phyloP scores from a whole-genome alignment of 1,140 invertebrate genomes.

The Helicoverpa armigera region DNA sequence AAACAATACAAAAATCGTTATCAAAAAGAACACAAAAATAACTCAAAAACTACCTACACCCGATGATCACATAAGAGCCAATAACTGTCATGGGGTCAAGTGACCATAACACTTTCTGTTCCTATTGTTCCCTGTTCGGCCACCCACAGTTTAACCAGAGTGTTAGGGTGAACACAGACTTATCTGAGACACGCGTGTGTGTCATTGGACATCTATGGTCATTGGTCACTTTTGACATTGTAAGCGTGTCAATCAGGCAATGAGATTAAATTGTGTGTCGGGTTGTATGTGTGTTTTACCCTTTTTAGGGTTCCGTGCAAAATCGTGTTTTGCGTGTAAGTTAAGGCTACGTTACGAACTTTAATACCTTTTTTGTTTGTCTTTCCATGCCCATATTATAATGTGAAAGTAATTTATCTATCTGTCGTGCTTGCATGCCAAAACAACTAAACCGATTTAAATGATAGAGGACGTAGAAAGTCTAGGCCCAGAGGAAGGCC shows the following conservation, averaged over 20 bases:
- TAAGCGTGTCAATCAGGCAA: neutral
- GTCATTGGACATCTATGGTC: neutral
- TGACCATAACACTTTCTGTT: constrained; percentile 2
- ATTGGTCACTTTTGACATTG: neutral
- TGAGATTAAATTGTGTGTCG: neutral
- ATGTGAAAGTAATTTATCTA: too few species aligned
- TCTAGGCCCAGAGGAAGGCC: too few species aligned
- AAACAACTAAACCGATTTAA: too few species aligned
- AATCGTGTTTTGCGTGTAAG: too few species aligned
- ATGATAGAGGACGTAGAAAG: too few species aligned
- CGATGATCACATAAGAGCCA: neutral
- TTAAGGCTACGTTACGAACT: too few species aligned
- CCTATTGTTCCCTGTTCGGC: neutral
- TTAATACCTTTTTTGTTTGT: too few species aligned
- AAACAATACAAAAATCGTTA: neutral
- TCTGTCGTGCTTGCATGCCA: too few species aligned
- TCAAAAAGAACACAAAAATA: neutral
- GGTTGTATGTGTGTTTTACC: neutral
- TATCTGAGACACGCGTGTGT: neutral
- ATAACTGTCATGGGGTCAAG: constrained; percentile 27
- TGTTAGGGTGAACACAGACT: neutral
- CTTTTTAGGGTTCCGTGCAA: neutral
- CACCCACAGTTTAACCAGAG: constrained; percentile 4
- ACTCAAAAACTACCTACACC: neutral
- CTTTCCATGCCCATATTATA: too few species aligned